Base-by-base conservation (phyloP, 2,113 vertebrate genomes). In the Jacana jacana region DNA sequence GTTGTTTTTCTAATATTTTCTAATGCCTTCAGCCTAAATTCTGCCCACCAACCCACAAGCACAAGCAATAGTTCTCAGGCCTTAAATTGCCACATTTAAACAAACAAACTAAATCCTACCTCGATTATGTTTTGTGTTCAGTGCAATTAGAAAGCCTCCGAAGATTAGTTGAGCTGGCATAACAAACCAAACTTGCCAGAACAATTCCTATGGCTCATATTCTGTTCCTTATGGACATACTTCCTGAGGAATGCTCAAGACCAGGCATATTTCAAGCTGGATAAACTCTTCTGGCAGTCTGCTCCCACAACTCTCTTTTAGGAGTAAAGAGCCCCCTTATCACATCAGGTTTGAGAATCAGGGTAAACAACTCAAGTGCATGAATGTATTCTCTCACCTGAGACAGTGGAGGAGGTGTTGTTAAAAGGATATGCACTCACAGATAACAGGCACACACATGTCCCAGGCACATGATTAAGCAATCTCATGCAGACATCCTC, bases 101-200 rank as follows among this genome's bases (percentile, higher is more conserved):
- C 33, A 76, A 89, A 65, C n/a, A 20, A 77, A 63, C 55, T 4
- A 70, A 93, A 58, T 31, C 64, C 65, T 55, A 57, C 77, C n/a
- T 44, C 35, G 28, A n/a, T 22, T 46, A 23, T 2, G 30, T 16
- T 89, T 28, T 49, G 39, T 2, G 0, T 69, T 91, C 84, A 30
- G 35, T 3, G 35, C 75, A 82, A 88, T 27, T 0, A 3, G 86
- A 94, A 96, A 96, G 69, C 44, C 92, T 82, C 82, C 81, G 60
- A 83, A 90, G 76, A 93, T 86, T 0, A 92, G 42, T 39, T 31
- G 52, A 86, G 64, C 64, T 88, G 76, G 65, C 86, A 73, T 35
- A 92, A 89, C 77, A 95, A 94, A 77, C 82, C 11, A 3, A 88
- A 60, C 81, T 57, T 91, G 77, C 77, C 86, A 89, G 55, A 91